A percentile compares a stretch with the other conserved stretches of the same genome.
phyloP scores from a whole-genome alignment of 2,113 vertebrate species.

The Pavo muticus region DNA sequence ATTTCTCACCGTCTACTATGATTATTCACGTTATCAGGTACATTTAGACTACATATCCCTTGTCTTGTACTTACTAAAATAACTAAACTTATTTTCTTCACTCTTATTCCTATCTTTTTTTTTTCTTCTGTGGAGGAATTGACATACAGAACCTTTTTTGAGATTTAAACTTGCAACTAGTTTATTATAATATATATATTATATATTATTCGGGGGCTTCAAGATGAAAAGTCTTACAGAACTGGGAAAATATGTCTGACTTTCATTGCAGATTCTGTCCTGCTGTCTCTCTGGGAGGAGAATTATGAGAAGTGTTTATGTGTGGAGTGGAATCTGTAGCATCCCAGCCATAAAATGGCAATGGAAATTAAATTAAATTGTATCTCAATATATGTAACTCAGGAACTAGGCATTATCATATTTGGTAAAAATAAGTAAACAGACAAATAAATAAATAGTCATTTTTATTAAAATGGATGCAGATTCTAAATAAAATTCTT shows the following conservation, averaged over 20 bases:
- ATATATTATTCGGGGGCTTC: neutral
- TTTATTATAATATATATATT: too few species aligned
- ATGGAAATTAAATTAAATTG: neutral
- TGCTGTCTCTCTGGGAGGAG: neutral
- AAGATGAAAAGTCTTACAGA: neutral
- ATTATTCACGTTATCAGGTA: neutral
- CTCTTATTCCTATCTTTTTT: neutral
- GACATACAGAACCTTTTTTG: neutral
- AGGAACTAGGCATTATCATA: neutral
- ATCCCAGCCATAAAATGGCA: neutral
- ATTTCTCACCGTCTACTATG: neutral
- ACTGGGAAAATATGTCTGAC: neutral
- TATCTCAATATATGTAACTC: neutral
- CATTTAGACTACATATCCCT: neutral
- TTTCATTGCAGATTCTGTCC: neutral
- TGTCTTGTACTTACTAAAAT: neutral
- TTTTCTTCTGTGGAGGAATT: neutral
- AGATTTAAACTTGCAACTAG: neutral
- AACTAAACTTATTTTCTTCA: neutral
- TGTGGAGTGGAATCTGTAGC: accelerated
- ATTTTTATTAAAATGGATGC: neutral
- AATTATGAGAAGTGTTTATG: neutral
- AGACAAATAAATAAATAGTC: neutral
- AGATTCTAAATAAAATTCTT: neutral
- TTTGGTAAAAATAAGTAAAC: neutral